Conservation (phyloP, 2,113 vertebrate species). For the Centropus unirufus region DNA sequence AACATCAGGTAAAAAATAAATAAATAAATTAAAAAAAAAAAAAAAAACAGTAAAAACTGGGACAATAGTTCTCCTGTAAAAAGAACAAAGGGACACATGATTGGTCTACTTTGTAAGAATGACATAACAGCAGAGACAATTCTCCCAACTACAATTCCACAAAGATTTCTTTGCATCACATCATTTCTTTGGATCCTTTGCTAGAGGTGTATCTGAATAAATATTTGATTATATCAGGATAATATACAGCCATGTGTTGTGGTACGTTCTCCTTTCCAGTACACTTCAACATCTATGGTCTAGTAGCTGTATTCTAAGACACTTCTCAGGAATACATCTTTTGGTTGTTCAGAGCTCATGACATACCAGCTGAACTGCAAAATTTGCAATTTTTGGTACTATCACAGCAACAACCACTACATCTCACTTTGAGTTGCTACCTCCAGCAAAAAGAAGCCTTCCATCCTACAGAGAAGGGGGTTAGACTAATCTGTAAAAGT, state of each 20-base stretch:
- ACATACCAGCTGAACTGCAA: neutral
- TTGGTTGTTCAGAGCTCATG: neutral
- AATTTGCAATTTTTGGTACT: neutral
- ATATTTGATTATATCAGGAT: neutral
- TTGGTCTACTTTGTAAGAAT: neutral
- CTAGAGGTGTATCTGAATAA: neutral
- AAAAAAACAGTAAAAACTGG: neutral
- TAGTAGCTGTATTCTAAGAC: neutral
- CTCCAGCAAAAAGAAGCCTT: neutral
- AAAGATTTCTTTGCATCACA: neutral
- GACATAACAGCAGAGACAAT: neutral
- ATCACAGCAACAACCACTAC: neutral
- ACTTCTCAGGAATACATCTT: neutral
- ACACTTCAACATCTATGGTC: neutral
- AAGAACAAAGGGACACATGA: neutral
- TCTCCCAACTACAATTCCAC: neutral
- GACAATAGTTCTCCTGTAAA: neutral
- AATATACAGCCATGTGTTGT: neutral
- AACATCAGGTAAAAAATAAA: neutral
- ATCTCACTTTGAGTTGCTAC: neutral
- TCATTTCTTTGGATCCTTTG: neutral
- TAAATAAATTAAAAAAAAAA: no score
- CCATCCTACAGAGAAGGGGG: neutral
- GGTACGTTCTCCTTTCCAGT: neutral
- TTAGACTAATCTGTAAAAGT: neutral